phyloP scores from a whole-genome alignment of 2,113 vertebrate species.

The Andinoacara biseriatus region DNA sequence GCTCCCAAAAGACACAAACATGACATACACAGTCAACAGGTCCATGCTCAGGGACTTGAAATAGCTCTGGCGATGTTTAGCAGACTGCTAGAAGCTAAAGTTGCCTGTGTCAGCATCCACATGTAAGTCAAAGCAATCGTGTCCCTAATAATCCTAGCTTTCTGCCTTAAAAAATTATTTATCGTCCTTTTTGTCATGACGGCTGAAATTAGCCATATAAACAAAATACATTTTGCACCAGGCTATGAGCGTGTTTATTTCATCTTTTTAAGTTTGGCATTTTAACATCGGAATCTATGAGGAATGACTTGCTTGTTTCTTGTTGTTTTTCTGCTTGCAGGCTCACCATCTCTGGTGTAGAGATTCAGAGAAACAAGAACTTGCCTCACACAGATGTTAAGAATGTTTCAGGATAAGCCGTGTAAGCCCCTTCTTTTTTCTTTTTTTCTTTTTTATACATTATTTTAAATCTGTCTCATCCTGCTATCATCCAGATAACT shows the following conservation, averaged over 20 bases:
- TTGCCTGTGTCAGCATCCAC: no score
- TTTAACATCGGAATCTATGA: neutral
- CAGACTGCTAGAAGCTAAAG: neutral
- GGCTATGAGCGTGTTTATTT: neutral
- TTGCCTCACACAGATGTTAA: neutral
- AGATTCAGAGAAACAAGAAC: neutral
- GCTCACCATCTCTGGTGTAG: no score
- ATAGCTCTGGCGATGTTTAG: neutral
- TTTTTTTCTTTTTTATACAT: no score
- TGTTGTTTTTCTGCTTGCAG: neutral
- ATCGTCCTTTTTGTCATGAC: neutral
- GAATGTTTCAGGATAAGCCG: neutral
- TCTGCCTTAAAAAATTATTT: neutral
- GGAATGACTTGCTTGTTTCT: neutral
- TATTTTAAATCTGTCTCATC: no score
- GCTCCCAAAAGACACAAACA: neutral
- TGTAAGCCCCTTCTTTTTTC: no score
- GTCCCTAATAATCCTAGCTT: accelerated
- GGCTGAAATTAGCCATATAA: neutral
- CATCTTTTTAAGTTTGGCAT: neutral
- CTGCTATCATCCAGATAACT: neutral
- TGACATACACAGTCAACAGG: neutral
- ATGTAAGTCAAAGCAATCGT: neutral
- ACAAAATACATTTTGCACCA: neutral
- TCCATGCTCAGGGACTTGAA: neutral